phyloP scores from a whole-genome alignment of 2,888 invertebrate genomes.

The Selenia dentaria region DNA sequence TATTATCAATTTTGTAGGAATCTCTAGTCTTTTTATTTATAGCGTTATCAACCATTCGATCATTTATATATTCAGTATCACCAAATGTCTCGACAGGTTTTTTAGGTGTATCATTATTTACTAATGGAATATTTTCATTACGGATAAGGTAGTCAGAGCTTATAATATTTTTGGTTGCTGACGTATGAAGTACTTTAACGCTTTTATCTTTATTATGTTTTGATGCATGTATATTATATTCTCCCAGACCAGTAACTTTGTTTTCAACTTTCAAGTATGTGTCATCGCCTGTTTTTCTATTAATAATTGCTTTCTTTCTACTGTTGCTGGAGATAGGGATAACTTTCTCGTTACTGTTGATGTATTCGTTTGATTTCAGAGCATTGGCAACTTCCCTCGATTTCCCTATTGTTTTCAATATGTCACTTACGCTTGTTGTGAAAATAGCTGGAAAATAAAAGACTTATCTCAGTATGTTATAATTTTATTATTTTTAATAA shows the following conservation, averaged over 20 bases:
- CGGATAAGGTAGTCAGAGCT: no score
- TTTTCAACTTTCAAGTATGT: not conserved
- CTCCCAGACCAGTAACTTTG: not conserved
- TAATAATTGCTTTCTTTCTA: not conserved
- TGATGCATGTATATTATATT: not conserved
- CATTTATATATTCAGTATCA: no score
- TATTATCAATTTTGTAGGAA: no score
- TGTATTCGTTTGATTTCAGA: not conserved
- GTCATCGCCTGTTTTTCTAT: not conserved
- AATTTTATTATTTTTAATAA: not conserved
- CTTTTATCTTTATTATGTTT: not conserved
- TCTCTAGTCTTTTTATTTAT: no score
- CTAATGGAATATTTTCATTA: no score
- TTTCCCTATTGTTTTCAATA: not conserved
- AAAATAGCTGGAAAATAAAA: not conserved
- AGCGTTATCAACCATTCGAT: no score
- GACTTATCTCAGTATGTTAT: not conserved
- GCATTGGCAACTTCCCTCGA: not conserved
- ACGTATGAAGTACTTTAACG: not conserved
- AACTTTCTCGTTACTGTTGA: not conserved
- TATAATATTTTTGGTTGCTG: no score
- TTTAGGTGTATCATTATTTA: no score
- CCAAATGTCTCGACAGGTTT: no score
- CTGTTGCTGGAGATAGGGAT: not conserved
- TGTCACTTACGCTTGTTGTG: not conserved